Evolutionary conservation across 2,113 vertebrate genomes (phyloP).

Genomic region (Athene noctua): DNA sequence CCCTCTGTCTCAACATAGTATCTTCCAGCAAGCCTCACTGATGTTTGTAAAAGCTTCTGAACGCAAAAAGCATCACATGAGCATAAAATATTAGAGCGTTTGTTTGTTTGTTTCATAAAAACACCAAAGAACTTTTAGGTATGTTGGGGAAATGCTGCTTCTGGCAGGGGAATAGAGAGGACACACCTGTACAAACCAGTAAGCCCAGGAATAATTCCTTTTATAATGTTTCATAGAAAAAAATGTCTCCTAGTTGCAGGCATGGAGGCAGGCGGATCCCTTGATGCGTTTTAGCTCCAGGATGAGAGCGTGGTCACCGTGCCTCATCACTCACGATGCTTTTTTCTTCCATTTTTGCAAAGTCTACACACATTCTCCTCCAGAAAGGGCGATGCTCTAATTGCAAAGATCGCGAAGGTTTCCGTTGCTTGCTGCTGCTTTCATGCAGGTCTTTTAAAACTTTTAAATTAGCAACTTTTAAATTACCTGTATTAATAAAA

Average conservation of each 20-base stretch:
- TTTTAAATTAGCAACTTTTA: neutral
- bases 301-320: neutral
- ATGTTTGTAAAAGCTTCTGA: neutral
- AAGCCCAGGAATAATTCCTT: neutral
- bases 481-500: neutral
- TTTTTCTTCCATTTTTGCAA: neutral
- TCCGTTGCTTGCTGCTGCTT: neutral
- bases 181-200: neutral
- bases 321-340: fast-evolving
- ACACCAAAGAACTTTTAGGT: neutral
- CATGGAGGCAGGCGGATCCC: neutral
- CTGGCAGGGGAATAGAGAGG: neutral
- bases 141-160: neutral
- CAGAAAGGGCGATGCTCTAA: fast-evolving
- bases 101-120: neutral
- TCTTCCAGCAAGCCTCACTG: neutral
- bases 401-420: fast-evolving
- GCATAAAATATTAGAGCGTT: neutral
- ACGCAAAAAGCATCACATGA: neutral
- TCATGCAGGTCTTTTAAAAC: neutral
- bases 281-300: neutral
- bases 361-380: neutral
- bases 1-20: neutral
- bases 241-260: neutral
- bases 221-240: neutral